phyloP scores from a whole-genome alignment of 2,888 invertebrate genomes.

The Sesamia inferens region DNA sequence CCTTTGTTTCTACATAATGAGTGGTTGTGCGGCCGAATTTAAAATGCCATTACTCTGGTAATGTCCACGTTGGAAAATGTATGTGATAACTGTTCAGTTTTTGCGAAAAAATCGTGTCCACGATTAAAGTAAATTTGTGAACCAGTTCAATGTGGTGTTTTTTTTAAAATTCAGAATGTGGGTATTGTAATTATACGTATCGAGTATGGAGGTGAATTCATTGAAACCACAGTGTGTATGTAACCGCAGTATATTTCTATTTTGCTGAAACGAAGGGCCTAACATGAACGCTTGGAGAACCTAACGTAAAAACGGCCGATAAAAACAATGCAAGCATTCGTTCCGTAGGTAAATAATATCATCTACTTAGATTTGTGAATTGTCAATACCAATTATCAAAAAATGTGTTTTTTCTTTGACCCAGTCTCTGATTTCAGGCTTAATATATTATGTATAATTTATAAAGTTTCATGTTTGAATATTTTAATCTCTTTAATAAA shows the following conservation, averaged over 20 bases:
- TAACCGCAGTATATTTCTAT: background rate
- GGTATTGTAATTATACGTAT: background rate
- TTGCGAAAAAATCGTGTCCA: constrained; percentile 47
- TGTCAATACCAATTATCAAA: too few relatives aligned
- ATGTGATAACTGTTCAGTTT: constrained; percentile 40
- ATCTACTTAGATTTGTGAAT: background rate
- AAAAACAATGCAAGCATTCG: background rate
- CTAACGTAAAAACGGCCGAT: background rate
- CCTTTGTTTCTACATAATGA: constrained; percentile 84
- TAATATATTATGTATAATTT: too few relatives aligned
- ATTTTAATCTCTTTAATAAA: too few relatives aligned
- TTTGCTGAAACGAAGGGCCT: background rate
- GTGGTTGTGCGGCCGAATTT: constrained; percentile 78
- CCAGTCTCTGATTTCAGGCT: too few relatives aligned
- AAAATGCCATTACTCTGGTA: constrained; percentile 81
- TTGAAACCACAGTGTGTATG: background rate
- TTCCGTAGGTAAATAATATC: background rate
- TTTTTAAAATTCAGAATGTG: background rate
- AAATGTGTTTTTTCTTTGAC: too few relatives aligned
- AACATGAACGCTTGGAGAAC: background rate
- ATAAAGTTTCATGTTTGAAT: too few relatives aligned
- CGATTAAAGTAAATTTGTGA: constrained; percentile 29
- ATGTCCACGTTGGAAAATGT: constrained; percentile 66
- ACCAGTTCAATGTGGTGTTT: background rate
- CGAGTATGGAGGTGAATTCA: too few relatives aligned